Evolutionary conservation across 1,140 invertebrate genomes (phyloP).

Genomic region (Hylaeus volcanicus): DNA sequence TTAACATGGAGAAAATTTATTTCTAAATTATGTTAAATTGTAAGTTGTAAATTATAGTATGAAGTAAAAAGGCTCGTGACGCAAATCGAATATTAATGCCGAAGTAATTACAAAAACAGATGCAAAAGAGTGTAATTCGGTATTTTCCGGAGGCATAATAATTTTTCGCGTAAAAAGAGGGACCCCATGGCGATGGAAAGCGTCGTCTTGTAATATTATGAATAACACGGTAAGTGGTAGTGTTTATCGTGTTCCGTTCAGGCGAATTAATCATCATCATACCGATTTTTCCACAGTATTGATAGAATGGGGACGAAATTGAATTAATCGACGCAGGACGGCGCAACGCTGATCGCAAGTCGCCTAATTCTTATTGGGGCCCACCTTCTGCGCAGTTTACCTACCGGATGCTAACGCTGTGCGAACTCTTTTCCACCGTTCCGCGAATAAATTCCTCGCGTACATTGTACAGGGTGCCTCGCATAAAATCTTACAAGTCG

Average conservation of each 20-base stretch:
- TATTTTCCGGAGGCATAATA: background rate
- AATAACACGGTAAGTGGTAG: constrained; percentile 16
- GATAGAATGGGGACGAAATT: constrained; percentile 16
- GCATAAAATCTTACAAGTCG: too few relatives aligned
- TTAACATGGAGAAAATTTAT: too few relatives aligned
- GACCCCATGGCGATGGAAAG: background rate
- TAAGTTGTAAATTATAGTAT: too few relatives aligned
- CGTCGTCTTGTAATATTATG: background rate
- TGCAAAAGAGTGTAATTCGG: background rate
- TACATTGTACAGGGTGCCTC: too few relatives aligned
- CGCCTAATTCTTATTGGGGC: background rate
- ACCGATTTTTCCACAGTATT: background rate
- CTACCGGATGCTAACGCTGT: background rate
- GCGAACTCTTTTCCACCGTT: background rate
- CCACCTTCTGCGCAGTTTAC: background rate
- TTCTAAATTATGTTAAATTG: too few relatives aligned
- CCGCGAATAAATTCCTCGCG: background rate
- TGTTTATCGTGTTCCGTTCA: background rate
- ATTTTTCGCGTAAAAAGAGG: background rate
- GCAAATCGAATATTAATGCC: background rate
- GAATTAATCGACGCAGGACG: constrained; percentile 22
- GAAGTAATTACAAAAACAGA: background rate
- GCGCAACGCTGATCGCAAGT: background rate
- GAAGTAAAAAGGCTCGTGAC: too few relatives aligned
- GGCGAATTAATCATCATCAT: constrained; percentile 4